Base-by-base conservation (phyloP, 2,797 vertebrate genomes). In the Squalus acanthias region DNA sequence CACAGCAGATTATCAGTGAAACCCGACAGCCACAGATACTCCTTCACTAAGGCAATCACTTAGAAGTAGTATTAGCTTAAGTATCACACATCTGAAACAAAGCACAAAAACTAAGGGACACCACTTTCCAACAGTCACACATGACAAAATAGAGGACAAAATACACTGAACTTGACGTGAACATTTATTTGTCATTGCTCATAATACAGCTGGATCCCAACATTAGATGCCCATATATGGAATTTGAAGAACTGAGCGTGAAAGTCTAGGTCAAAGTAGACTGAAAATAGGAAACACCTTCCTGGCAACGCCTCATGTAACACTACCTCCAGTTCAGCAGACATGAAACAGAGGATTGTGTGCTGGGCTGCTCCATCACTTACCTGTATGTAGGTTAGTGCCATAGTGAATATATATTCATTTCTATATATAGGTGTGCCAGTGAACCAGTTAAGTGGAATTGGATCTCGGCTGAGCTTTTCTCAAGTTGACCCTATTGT, bases 341-440 rank as follows among this genome's bases (percentile, higher is more conserved):
- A 20, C 91, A 69, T 46, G 24, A 69, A 69, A 24, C 20, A 10
- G 39, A 63, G 65, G 20, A 67, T 39, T 4, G 57, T 12, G 39
- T 93, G n/a, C 17, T 20, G 91, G 57, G 63, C 63, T 93, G 91
- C 39, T 93, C 63, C 91, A 69, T 93, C 63, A 69, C 20, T 91
- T 93, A 95, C 69, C 53, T 74, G 10, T 60, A 95, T 95, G 70
- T 95, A 95, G 94, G 94, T 95, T 95, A 95, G 13, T 76, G 72
- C 72, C 17, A 95, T 29, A 33, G 26, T 57, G 29, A 95, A 76
- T 33, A 72, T 95, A 33, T 10, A 57, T 22, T 57, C 53, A 76
- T 50, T n/a, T 74, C 94, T 95, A 95, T 57, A 74, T 74, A 95
- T 95, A 95, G 53, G 4, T 95, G 94, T 53, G 94, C 94, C 70